These are phyloP conservation scores for Chlorodrepanis virens DNA, from an alignment of 2,113 vertebrate species.

Conservation along the genomic window DNA sequence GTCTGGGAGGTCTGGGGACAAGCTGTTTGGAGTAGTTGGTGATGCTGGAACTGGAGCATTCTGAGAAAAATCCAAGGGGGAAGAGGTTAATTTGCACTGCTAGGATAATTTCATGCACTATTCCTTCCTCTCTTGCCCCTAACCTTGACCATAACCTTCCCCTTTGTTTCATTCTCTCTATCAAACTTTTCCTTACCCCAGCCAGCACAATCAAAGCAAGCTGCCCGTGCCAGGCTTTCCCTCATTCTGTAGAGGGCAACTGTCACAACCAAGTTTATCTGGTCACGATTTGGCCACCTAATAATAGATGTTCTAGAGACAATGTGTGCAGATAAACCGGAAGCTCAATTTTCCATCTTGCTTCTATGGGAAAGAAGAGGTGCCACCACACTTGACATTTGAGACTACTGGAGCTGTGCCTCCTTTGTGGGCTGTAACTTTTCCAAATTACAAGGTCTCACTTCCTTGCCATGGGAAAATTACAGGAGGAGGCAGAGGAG, in stretches of 20 bases:
- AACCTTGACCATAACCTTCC: neutral
- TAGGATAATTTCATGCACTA: neutral
- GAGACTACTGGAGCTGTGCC: constrained; percentile 22
- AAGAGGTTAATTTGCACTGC: neutral
- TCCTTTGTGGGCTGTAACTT: constrained; percentile 58
- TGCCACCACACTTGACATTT: constrained; percentile 37
- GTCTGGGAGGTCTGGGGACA: constrained; percentile 64
- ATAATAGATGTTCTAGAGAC: constrained; percentile 15
- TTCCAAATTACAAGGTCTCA: constrained; percentile 61
- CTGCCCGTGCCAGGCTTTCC: neutral
- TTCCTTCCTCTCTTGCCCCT: neutral
- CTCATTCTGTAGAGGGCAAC: neutral
- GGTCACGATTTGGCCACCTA: neutral
- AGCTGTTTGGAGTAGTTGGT: constrained; percentile 69
- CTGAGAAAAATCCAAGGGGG: constrained; percentile 65
- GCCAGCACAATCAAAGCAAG: neutral
- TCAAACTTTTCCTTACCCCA: neutral
- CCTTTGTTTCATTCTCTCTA: neutral
- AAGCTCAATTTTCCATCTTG: constrained; percentile 11
- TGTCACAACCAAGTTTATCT: constrained; percentile 2
- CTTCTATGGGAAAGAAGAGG: constrained; percentile 23
- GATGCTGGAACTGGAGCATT: constrained; percentile 92
- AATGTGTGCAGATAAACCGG: constrained; percentile 31
- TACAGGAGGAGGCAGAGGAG: constrained; percentile 46
- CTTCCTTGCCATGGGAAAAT: constrained; percentile 60